Evolutionary conservation across 2,113 vertebrate genomes (phyloP), one percentile per base, ranked within the genome.

Genomic region (Melanocharis versteri): DNA sequence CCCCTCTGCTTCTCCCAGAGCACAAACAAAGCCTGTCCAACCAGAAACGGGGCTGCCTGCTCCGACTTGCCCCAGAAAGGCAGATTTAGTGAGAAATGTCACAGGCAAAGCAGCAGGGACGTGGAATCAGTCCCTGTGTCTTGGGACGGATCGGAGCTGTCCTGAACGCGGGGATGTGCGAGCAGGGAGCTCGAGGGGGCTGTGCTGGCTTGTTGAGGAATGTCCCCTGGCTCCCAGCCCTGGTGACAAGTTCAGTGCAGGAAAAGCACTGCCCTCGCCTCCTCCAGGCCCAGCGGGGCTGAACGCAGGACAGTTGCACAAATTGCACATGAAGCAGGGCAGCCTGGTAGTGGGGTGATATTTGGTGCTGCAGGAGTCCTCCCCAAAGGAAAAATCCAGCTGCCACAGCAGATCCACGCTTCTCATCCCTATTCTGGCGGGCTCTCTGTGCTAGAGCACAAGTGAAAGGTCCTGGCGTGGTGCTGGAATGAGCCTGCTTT

Each of bases 21-120:
- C 85, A 40, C 89, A 93, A 86, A 92, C 86, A 91, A 61, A 98
- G 97, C 97, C 96, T 86, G 98, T 79, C 97, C 91, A 78, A 98
- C 98, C 96, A 97, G 98, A 97, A 97, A 72, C 21, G 21, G 62
- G 88, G 73, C 12, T 56, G 84, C 94, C 91, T 98, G 98, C 97
- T 97, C 89, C 3, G 7, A 80, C 98, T 83, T 48, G 98, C 96
- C 97, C 90, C 88, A 65, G 76, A 94, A 90, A 96, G 30, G 61
- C 87, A 93, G 87, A 94, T 81, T 69, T 27, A 72, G 86, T 57
- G 94, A 90, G 96, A 84, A 90, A 93, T 31, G 39, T 62, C 76
- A 81, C 60, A 11, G 2, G 58, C 61, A 79, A 51, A 87, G 88
- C 78, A 68, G 72, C 56, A 84, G 42, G 90, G 93, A 73, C 10